A percentile compares a stretch with the other conserved stretches of the same genome.
phyloP scores from a whole-genome alignment of 2,797 vertebrate genomes.

The Anguilla anguilla region DNA sequence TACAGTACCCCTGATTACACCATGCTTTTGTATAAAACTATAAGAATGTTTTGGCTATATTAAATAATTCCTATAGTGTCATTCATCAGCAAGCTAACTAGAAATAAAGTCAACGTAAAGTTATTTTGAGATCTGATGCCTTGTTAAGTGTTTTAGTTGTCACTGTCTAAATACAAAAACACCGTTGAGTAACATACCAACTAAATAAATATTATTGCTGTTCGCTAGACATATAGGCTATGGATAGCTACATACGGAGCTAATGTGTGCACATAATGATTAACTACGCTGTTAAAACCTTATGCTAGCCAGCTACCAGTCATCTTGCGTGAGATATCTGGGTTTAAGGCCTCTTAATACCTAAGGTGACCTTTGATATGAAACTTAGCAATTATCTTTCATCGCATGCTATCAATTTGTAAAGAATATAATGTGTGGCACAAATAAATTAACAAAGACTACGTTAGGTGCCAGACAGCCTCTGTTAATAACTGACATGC shows the following conservation, averaged over 20 bases:
- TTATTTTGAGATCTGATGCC: too few relatives aligned
- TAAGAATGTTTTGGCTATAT: not conserved
- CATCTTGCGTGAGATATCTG: not conserved
- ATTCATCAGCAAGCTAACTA: not conserved
- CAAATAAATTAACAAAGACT: not conserved
- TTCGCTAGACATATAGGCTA: not conserved
- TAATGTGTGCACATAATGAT: not conserved
- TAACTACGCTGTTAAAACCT: not conserved
- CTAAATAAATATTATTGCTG: too few relatives aligned
- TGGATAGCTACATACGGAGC: not conserved
- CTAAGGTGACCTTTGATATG: constrained; percentile 5
- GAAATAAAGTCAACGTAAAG: not conserved
- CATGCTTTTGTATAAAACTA: not conserved
- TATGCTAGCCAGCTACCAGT: not conserved
- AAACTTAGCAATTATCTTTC: not conserved
- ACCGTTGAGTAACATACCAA: too few relatives aligned
- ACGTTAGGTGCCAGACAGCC: not conserved
- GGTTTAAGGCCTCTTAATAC: not conserved
- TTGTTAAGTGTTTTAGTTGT: too few relatives aligned
- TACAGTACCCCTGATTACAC: not conserved
- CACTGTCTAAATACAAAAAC: too few relatives aligned
- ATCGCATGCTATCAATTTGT: not conserved
- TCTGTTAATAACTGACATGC: not conserved
- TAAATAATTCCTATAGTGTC: not conserved
- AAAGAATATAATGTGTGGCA: not conserved